Evolutionary conservation across 2,113 vertebrate species (phyloP), one percentile per base, ranked within the genome.

Genomic region (Romanogobio albipinnatus): DNA sequence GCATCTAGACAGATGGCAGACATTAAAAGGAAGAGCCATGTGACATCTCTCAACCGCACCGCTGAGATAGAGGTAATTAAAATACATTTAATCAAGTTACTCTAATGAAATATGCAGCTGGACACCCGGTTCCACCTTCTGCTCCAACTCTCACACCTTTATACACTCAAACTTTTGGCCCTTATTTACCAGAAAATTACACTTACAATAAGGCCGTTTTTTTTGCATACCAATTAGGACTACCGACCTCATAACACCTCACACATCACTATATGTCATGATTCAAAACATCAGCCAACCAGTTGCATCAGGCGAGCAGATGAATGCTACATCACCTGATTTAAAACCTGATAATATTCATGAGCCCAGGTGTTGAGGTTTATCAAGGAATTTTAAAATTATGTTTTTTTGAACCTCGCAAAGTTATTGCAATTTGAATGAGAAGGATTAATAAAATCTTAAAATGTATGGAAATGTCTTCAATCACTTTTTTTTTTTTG

Each of bases 41-140:
- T 90, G 86, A 90, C 86, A 88, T 88, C 86, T 83, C 87, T 87
- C 79, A 90, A 89, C 85, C 87, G 85, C 85, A 87, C 87, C 70
- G 83, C 87, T 87, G 89, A 84, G 83, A 87, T 70, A 70, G 56
- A 85, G 43, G 86, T 91, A 88, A 90, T 91, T 91, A 90, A 91
- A 89, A 87, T 86, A 84, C 82, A 90, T 90, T 87, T 88, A 86
- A 91, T 90, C 85, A 82, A 82, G 83, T 87, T 89, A 82, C 45
- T 87, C 80, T 88, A 90, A 90, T 90, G 86, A 89, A 91, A 90
- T 89, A 90, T 88, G 87, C 85, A 89, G 86, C 82, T 90, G 88
- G 88, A 89, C 85, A 87, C 87, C 56, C 82, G 51, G 71, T 74
- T 59, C 39, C 76, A 51, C 68, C 85, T 78, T 81, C 83, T 59